A percentile compares a stretch with the other conserved stretches of the same genome.
phyloP scores from a whole-genome alignment of 2,113 vertebrate genomes.

The Catharus minimus region DNA sequence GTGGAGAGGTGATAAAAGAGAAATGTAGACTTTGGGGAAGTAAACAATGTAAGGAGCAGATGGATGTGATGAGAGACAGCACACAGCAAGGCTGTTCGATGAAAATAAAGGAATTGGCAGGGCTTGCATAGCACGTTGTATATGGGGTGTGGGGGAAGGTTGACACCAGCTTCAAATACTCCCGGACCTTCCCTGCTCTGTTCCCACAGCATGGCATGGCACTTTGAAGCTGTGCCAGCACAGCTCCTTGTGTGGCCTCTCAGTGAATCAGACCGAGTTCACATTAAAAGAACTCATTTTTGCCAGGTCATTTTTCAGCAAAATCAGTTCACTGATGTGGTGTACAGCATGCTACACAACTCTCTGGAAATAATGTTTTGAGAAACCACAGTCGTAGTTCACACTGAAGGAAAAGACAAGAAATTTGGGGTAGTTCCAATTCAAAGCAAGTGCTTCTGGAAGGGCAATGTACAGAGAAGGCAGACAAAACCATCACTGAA shows the following conservation, averaged over 20 bases:
- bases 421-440: neutral
- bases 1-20: neutral
- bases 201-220: neutral
- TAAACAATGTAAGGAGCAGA: neutral
- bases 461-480: neutral
- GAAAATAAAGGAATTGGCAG: neutral
- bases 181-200: neutral
- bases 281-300: neutral
- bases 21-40: neutral
- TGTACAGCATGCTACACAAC: neutral
- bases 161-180: neutral
- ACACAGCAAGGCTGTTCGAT: neutral
- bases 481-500: neutral
- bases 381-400: neutral
- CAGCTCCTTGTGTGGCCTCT: neutral
- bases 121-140: neutral
- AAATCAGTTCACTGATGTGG: neutral
- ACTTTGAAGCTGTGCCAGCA: conserved; percentile 29
- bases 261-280: neutral
- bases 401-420: neutral
- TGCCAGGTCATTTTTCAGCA: conserved; percentile 42
- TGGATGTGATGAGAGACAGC: neutral
- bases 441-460: neutral
- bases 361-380: neutral
- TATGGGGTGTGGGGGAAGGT: neutral